Evolutionary conservation across 1,140 invertebrate genomes (phyloP), one percentile per base, ranked within the genome.

Genomic region (Ylistrum balloti): DNA sequence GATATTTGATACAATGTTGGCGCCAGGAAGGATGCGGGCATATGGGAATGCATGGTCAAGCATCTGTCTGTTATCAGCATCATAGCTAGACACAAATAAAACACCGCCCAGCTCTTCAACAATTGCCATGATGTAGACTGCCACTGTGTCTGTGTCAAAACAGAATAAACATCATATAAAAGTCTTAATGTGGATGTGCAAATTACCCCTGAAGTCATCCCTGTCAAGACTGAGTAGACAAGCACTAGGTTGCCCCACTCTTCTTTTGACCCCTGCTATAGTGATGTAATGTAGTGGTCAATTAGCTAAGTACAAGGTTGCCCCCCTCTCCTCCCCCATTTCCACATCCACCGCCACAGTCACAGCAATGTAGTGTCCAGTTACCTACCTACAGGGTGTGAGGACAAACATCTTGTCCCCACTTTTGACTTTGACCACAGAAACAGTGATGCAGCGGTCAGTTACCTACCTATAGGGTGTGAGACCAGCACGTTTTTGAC

Each of bases 61-160:
- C 87, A 92, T 85, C n/a, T 90, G 86, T 28, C 90, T 86, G 15
- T 89, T 88, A 87, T 93, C 93, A 15, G 86, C 41, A 88, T 92
- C 90, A 90, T 91, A 93, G 33, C 87, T 92, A 32, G 89, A 91
- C 22, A 90, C 90, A 88, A 90, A 93, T 9, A 93, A 86, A 0
- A 86, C 22, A 86, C 89, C 89, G 28, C 87, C 86, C 20, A 90
- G 34, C 17, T 91, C 86, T 74, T 45, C 86, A 0, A 90, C 90
- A 86, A 93, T 32, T 22, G 90, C 91, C 88, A 93, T 93, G 15
- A 93, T 87, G 35, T 92, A 93, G 41, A 93, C 74, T 86, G 86
- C 86, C 3, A 93, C 56, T 34, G 91, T 91, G 88, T 93, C 92
- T 93, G 86, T 20, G 90, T 89, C 17, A 85, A 86, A 38, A 38